phyloP scores from a whole-genome alignment of 2,888 invertebrate genomes.

The Chrysotoxum bicinctum region DNA sequence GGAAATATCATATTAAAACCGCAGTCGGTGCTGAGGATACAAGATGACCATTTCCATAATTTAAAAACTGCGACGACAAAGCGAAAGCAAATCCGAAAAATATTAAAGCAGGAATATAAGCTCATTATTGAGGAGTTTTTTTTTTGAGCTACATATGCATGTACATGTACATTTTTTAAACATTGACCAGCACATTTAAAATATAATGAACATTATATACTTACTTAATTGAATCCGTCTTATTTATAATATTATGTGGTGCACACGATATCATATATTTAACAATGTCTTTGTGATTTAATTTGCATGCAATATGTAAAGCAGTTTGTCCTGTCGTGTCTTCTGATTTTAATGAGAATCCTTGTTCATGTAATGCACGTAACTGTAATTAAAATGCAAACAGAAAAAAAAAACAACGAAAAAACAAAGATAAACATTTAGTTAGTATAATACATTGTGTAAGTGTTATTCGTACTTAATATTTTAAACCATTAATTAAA shows the following conservation, averaged over 20 bases:
- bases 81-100: no score
- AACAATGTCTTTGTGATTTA: constrained; percentile 94
- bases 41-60: no score
- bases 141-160: no score
- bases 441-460: constrained; percentile 28
- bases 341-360: constrained; percentile 91
- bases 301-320: constrained; percentile 92
- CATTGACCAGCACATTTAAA: background rate
- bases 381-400: constrained; percentile 83
- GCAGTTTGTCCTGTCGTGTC: constrained; percentile 94
- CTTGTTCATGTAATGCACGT: constrained; percentile 91
- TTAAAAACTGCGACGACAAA: no score
- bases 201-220: constrained; percentile 74
- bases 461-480: background rate
- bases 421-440: constrained; percentile 20
- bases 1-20: no score
- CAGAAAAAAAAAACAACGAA: constrained; percentile 6
- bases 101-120: no score
- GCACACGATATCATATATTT: constrained; percentile 93
- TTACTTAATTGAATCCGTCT: constrained; percentile 92
- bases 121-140: no score
- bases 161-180: background rate
- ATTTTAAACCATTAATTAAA: background rate
- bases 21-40: no score
- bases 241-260: constrained; percentile 91